Evolutionary conservation across 2,113 vertebrate species (phyloP), one percentile per base, ranked within the genome.

Genomic region (Elephantulus edwardii): DNA sequence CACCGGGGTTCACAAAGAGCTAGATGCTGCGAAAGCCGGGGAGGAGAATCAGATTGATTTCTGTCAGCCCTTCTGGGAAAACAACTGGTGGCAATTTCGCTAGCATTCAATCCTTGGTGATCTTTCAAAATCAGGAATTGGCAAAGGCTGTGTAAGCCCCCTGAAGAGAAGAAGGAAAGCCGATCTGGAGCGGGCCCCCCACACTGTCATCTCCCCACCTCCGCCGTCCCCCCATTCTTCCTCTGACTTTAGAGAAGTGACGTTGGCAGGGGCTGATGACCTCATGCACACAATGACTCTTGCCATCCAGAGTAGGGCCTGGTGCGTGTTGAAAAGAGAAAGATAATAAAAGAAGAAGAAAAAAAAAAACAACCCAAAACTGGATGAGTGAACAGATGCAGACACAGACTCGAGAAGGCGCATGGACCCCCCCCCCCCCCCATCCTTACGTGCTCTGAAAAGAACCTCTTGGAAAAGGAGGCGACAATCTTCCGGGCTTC

Each of bases 391-490:
- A 38, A 83, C n/a, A 89, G 84, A 78, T 60, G 17, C 79, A 90
- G n/a, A 66, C 54, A n/a, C 62, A 48, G 28, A 26, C 54, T 8
- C 35, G 48, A 77, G 35, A 83, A 82, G 56, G n/a, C 84, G 22
- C n/a, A 24, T 81, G 56, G 19, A n/a, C n/a, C n/a, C n/a, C n/a
- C n/a, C n/a, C n/a, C n/a, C n/a, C n/a, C n/a, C n/a, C 89, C 78
- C 78, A 86, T 94, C 86, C 99, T 98, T 95, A 99, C 99, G 2
- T 99, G 99, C 94, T 99, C 99, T 28, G 98, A 98, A 95, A 99
- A 99, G 97, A 99, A 99, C 88, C 98, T 98, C 96, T 99, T 99
- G 40, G 99, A 99, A 96, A 99, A 99, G 0, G 98, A 99, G 79
- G 98, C 98, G 54, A 99, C 98, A 0, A 99, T 99, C 91, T 97